These are phyloP conservation scores for Acleris emargana DNA, from an alignment of 2,888 invertebrate genomes.

Conservation along the genomic window DNA sequence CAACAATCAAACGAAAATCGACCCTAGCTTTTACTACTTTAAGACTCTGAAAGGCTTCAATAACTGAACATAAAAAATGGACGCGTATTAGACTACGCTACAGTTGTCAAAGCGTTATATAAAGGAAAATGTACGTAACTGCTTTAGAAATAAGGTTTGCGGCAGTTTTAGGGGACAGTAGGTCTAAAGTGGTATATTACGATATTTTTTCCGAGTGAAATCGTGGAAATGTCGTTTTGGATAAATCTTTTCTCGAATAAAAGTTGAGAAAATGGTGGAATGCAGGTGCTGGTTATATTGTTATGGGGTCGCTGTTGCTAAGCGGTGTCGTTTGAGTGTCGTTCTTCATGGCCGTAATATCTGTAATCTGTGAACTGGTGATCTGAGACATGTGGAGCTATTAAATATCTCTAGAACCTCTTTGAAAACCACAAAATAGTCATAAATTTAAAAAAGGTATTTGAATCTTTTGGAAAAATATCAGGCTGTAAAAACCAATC, in stretches of 20 bases:
- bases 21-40: constrained; percentile 5
- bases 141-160: constrained; percentile 10
- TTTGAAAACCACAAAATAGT: too few species aligned
- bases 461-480: too few species aligned
- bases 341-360: constrained; percentile 1
- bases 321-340: constrained; percentile 19
- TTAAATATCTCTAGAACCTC: too few species aligned
- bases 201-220: constrained; percentile 28
- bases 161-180: constrained; percentile 3
- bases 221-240: constrained; percentile 32
- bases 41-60: not conserved
- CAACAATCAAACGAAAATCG: constrained; percentile 3
- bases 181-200: constrained; percentile 22
- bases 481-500: too few species aligned
- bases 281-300: constrained; percentile 31
- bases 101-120: constrained; percentile 27
- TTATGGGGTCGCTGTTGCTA: constrained; percentile 12
- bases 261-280: constrained; percentile 26
- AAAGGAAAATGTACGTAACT: constrained; percentile 26
- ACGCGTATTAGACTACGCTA: constrained; percentile 16
- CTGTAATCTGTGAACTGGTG: constrained; percentile 5
- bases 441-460: too few species aligned
- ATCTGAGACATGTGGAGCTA: constrained; percentile 2
- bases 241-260: constrained; percentile 34
- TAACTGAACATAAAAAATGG: constrained; percentile 5